Evolutionary conservation across 2,113 vertebrate species (phyloP).

Genomic region (Numida meleagris): DNA sequence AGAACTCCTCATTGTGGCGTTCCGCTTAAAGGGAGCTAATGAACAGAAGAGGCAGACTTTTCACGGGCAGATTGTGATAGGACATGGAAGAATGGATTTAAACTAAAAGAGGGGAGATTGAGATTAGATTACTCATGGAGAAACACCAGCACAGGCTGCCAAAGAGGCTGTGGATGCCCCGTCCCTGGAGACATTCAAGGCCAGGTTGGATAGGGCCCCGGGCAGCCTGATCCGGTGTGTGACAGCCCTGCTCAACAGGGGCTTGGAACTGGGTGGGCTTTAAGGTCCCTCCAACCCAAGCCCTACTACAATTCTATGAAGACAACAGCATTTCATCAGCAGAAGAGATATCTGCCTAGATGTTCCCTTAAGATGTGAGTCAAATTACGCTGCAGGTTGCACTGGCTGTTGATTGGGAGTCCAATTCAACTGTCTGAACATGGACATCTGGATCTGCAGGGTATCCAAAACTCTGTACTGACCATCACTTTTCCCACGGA

Average conservation of each 20-base stretch:
- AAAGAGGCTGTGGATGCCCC: not conserved
- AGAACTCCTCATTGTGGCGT: not conserved
- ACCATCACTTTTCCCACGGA: not conserved
- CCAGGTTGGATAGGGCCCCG: no score
- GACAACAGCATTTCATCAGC: not conserved
- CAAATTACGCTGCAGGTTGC: rapidly evolving
- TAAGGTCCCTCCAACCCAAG: not conserved
- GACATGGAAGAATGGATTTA: not conserved
- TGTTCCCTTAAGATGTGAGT: not conserved
- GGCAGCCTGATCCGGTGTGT: no score
- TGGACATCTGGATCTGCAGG: rapidly evolving
- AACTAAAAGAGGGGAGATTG: not conserved
- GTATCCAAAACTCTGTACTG: not conserved
- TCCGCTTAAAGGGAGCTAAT: not conserved
- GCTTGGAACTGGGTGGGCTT: not conserved
- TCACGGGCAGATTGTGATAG: not conserved
- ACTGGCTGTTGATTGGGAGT: not conserved
- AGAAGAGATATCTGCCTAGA: not conserved
- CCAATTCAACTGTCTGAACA: not conserved
- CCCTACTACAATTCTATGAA: not conserved
- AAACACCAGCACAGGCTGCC: not conserved
- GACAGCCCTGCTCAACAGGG: no score
- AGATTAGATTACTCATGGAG: not conserved
- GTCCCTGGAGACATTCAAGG: not conserved
- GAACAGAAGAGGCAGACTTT: not conserved